Base-by-base conservation (phyloP, 1,140 invertebrate genomes). In the Papilio polyxenes region DNA sequence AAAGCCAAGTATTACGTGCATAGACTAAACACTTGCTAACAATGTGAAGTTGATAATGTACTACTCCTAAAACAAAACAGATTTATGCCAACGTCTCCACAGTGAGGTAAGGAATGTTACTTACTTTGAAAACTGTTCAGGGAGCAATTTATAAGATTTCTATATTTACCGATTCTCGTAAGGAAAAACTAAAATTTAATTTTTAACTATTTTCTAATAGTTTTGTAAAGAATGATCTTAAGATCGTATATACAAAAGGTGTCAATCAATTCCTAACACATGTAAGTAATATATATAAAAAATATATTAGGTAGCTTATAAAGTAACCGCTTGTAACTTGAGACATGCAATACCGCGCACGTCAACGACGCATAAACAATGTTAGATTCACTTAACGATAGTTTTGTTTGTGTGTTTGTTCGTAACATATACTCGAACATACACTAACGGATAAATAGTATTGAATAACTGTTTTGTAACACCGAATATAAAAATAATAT, bases 281-380 rank as follows among this genome's bases (percentile, higher is more conserved):
- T 31, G 23, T 31, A 31, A 31, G 23, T 31, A 31, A 31, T 31
- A 31, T 31, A 31, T 31, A 31, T 31, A 2, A 31, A 31, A 31
- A 31, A 56, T 53, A 0, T 53, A 7, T 17, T 17, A 17, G 51
- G 15, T 13, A 53, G 15, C 5, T 59, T 20, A 40, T 40, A 1
- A 72, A 37, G 4, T 15, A 2, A 40, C 2, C 31, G 65, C 65
- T 72, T 72, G 2, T 37, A 72, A 72, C 65, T 72, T 72, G 37
- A 37, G 11, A 23, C 62, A 37, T 5, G 3, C 62, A 13, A 69
- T 69, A 37, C 11, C 20, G 11, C 20, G 11, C 31, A 31, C 10
- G 75, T 31, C 44, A 20, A 76, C 17, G 49, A 76, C 17, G 49
- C 75, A 11, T 77, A 15, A 23, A 77, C 49, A 77, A 77, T 77